A percentile compares a stretch with the other conserved stretches of the same genome.
Evolutionary conservation across 2,888 invertebrate genomes (phyloP).

Genomic region (Leuctra nigra): DNA sequence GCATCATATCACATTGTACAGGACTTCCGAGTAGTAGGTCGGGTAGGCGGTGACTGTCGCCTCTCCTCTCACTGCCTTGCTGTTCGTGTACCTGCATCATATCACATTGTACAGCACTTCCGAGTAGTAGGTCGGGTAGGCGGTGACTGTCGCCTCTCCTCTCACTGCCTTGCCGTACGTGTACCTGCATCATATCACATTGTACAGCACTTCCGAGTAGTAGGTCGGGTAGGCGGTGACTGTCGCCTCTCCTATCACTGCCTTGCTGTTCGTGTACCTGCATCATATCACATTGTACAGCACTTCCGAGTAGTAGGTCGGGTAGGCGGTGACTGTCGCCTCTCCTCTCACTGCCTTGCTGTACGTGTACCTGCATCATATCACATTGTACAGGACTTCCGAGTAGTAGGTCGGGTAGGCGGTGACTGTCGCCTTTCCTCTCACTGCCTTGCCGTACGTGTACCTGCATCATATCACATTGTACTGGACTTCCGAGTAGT

Average conservation of each 20-base stretch:
- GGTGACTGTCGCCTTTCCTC: slow-evolving; percentile 77
- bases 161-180: slow-evolving; percentile 80
- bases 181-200: slow-evolving; percentile 51
- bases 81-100: slow-evolving; percentile 66
- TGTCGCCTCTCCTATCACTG: slow-evolving; percentile 79
- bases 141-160: slow-evolving; percentile 78
- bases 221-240: slow-evolving; percentile 78
- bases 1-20: slow-evolving; percentile 45
- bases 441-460: slow-evolving; percentile 78
- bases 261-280: slow-evolving; percentile 79
- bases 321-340: slow-evolving; percentile 75
- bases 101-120: slow-evolving; percentile 57
- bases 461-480: slow-evolving; percentile 51
- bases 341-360: slow-evolving; percentile 83
- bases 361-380: slow-evolving; percentile 63
- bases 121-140: slow-evolving; percentile 76
- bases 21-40: slow-evolving; percentile 67
- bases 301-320: slow-evolving; percentile 70
- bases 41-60: slow-evolving; percentile 79
- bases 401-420: slow-evolving; percentile 79
- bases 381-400: slow-evolving; percentile 55
- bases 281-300: slow-evolving; percentile 47
- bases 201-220: slow-evolving; percentile 66
- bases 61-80: slow-evolving; percentile 79
- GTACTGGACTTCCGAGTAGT: slow-evolving; percentile 69